These are phyloP conservation scores for Leptopilina syphax DNA, from an alignment of 2,888 invertebrate genomes.

Conservation along the genomic window DNA sequence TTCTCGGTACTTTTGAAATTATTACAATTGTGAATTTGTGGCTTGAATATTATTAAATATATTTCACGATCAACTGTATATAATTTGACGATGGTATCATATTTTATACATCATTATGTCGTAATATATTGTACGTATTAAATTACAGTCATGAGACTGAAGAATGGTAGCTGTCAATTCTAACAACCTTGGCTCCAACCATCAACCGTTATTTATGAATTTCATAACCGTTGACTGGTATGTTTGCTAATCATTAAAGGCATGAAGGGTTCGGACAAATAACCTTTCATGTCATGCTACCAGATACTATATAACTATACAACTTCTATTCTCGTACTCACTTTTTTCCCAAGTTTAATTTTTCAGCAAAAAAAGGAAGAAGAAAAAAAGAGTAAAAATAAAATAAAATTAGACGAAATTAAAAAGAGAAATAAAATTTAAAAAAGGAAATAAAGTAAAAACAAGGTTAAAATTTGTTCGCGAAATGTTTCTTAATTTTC, in stretches of 20 bases:
- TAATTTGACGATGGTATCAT: neutral
- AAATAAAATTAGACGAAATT: too few relatives aligned
- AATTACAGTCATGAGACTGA: neutral
- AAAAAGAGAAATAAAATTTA: too few relatives aligned
- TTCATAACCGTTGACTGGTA: slow-evolving; percentile 13
- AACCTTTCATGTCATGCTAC: neutral
- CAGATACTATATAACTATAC: neutral
- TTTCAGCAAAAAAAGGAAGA: too few relatives aligned
- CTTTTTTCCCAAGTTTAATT: too few relatives aligned
- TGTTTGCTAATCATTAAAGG: slow-evolving; percentile 29
- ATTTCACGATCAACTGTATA: neutral
- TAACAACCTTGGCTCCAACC: slow-evolving; percentile 1
- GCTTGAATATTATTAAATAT: neutral
- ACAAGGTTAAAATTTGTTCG: too few relatives aligned
- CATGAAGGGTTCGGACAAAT: slow-evolving; percentile 24
- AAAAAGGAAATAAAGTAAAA: too few relatives aligned
- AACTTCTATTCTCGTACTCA: slow-evolving; percentile 2
- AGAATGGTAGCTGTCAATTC: slow-evolving; percentile 10
- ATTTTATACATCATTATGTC: slow-evolving; percentile 30
- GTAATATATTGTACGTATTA: slow-evolving; percentile 19
- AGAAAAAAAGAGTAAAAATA: too few relatives aligned
- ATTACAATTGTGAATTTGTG: too few relatives aligned
- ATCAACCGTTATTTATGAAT: slow-evolving; percentile 32
- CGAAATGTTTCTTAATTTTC: too few relatives aligned
- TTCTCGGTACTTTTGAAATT: too few relatives aligned